These are phyloP conservation scores for Steatocranus sp. DNA, from an alignment of 2,797 vertebrate species.

Conservation along the genomic window DNA sequence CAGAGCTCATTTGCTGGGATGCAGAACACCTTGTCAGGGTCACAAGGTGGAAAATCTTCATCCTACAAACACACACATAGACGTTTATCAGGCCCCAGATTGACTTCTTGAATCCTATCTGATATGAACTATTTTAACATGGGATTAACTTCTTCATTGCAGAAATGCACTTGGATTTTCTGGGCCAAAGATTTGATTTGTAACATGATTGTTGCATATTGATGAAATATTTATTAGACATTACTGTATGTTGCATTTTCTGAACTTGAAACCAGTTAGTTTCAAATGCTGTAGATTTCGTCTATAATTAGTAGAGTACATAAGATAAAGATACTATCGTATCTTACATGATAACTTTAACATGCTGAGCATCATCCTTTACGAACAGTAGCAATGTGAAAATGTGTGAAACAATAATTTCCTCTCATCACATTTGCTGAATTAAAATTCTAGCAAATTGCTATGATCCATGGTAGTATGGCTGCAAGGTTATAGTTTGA, in stretches of 20 bases:
- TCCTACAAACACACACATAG: not conserved
- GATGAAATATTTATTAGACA: not conserved
- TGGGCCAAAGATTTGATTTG: not conserved
- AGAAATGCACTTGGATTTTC: not conserved
- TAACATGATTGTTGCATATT: not conserved
- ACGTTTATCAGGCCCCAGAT: not conserved
- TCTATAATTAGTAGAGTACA: not conserved
- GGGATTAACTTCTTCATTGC: constrained; percentile 1
- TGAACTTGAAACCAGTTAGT: not conserved
- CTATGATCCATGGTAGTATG: not conserved
- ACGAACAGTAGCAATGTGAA: not conserved
- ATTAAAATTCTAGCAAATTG: not conserved
- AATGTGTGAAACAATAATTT: not conserved
- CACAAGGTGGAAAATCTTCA: constrained; percentile 24
- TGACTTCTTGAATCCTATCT: not conserved
- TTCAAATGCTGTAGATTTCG: not conserved
- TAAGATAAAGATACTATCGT: fast-evolving
- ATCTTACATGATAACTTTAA: fast-evolving
- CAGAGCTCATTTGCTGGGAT: constrained; percentile 46
- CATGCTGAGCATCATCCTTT: not conserved
- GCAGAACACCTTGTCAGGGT: constrained; percentile 41
- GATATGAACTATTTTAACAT: constrained; percentile 24
- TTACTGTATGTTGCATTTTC: not conserved
- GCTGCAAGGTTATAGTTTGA: constrained; percentile 16
- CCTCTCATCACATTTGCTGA: not conserved